These are phyloP conservation scores for Nesidiocoris tenuis DNA, from an alignment of 2,888 invertebrate species.

Conservation along the genomic window DNA sequence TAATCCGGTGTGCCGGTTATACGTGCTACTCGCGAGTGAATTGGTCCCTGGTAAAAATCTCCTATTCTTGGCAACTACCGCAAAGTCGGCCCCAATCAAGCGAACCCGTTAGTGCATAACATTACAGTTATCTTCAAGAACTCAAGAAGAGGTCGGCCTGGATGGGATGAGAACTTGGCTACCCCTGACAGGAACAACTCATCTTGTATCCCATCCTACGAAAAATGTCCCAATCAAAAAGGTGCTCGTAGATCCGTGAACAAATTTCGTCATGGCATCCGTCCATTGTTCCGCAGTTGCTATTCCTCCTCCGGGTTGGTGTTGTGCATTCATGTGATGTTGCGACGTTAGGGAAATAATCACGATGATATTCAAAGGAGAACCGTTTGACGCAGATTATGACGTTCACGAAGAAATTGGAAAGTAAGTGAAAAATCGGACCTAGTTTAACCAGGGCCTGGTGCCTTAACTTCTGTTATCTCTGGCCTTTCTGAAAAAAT, in stretches of 20 bases:
- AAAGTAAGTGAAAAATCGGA: constrained; percentile 58
- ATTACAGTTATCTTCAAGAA: constrained; percentile 21
- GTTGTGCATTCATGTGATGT: background rate
- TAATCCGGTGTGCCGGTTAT: no score
- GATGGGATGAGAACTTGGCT: background rate
- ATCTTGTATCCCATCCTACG: background rate
- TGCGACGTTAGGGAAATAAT: background rate
- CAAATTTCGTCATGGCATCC: background rate
- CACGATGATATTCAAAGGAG: constrained; percentile 56
- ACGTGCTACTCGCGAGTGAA: no score
- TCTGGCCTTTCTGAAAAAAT: no score
- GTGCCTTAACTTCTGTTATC: no score
- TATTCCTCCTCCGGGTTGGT: background rate
- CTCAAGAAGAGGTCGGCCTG: background rate
- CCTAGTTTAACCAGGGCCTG: no score
- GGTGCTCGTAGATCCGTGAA: background rate
- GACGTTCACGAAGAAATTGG: constrained; percentile 61
- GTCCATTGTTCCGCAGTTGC: background rate
- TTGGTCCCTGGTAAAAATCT: no score
- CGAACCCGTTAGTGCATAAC: constrained; percentile 32
- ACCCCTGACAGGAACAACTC: background rate
- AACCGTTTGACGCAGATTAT: constrained; percentile 60
- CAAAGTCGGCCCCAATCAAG: constrained; percentile 2
- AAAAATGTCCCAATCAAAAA: background rate
- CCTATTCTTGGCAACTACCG: no score